Percentiles rank a stretch among this genome's conserved stretches.
Conservation (phyloP, 2,113 vertebrate genomes). For the Lamprologus sp. region DNA sequence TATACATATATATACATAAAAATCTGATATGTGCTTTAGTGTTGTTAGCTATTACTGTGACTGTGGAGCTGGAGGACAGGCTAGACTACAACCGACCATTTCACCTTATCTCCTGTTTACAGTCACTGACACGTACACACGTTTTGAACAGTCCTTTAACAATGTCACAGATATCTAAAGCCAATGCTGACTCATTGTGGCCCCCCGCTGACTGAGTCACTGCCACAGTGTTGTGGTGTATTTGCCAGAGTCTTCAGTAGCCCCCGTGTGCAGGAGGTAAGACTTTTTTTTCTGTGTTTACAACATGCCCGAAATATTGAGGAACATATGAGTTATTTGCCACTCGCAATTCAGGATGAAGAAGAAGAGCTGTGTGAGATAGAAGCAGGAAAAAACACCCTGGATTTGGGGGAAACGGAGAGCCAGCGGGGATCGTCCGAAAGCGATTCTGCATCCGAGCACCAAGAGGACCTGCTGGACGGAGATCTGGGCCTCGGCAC, state of each 20-base stretch:
- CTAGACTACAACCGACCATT: neutral
- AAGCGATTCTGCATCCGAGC: neutral
- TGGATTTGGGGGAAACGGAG: neutral
- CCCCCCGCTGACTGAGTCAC: constrained; percentile 73
- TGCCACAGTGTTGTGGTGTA: constrained; percentile 71
- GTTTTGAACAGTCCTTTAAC: constrained; percentile 61
- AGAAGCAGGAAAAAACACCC: neutral
- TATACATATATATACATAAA: too few species aligned
- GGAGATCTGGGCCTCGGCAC: constrained; percentile 46
- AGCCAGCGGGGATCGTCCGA: neutral
- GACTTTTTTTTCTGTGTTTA: neutral
- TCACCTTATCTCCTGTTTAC: neutral
- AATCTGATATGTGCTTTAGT: neutral
- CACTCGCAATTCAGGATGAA: neutral
- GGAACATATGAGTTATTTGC: neutral
- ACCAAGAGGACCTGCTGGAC: constrained; percentile 44
- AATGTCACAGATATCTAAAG: constrained; percentile 73
- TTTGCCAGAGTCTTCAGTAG: constrained; percentile 75
- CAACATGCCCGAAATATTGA: neutral
- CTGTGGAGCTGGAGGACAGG: neutral
- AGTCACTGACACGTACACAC: neutral
- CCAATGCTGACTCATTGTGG: constrained; percentile 77
- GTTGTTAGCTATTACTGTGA: neutral
- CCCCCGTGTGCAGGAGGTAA: constrained; percentile 65
- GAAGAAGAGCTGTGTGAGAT: constrained; percentile 17